Conservation (phyloP, 2,113 vertebrate species). For the Acrocephalus arundinaceus region DNA sequence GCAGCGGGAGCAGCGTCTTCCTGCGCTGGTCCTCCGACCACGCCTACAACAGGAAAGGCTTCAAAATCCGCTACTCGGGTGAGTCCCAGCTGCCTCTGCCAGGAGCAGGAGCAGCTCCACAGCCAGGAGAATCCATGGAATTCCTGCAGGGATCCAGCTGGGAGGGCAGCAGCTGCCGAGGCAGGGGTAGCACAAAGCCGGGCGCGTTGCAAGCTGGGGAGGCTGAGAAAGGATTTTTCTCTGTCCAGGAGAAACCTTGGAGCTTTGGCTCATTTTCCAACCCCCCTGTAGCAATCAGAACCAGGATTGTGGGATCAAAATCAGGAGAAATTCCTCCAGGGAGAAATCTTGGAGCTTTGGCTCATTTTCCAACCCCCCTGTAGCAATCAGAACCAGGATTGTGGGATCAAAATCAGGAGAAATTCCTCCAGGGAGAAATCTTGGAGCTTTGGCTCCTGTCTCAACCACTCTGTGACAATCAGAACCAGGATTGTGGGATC, state of each 20-base stretch:
- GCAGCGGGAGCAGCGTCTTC: conserved; percentile 88
- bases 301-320: too few species aligned
- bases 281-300: background rate
- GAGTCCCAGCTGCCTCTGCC: conserved; percentile 13
- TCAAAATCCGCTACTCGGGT: conserved; percentile 96
- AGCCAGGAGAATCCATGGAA: background rate
- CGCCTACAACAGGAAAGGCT: conserved; percentile 93
- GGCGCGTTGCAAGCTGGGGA: rapidly evolving
- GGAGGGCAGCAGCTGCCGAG: background rate
- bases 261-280: background rate
- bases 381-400: background rate
- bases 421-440: too few species aligned
- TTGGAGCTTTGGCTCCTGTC: background rate
- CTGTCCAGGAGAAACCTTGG: background rate
- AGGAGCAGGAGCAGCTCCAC: background rate
- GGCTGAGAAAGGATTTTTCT: background rate
- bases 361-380: background rate
- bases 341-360: background rate
- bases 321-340: too few species aligned
- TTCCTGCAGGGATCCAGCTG: background rate
- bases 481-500: background rate
- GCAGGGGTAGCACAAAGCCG: rapidly evolving
- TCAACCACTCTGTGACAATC: too few species aligned
- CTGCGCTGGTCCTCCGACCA: conserved; percentile 98
- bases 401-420: too few species aligned